Base-by-base conservation (phyloP, 2,113 vertebrate genomes). In the Podarcis muralis region DNA sequence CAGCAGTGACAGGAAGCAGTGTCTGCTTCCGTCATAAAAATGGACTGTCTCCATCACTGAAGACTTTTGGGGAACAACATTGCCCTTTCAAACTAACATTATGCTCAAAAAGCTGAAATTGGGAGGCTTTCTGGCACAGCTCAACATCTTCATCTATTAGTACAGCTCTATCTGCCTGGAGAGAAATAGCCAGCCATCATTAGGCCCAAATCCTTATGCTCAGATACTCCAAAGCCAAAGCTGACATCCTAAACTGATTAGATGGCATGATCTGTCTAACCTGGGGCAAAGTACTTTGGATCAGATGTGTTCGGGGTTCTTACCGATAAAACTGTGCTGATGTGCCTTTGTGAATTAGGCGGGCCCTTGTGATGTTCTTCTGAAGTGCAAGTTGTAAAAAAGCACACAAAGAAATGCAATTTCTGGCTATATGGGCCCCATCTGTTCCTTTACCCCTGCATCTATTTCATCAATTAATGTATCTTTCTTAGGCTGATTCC, bases 401-500 rank as follows among this genome's bases (percentile, higher is more conserved):
- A 27, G 59, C 90, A 87, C 92, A 94, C 89, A 93, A 92, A 95
- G 90, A 78, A 90, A 89, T 69, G 86, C 43, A 76, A 93, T 92
- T 94, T 87, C 90, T 90, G 92, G 91, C 94, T 94, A 87, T 65
- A 87, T 93, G 92, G 92, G 69, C 66, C 88, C 93, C 94, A 95
- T 95, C 94, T 96, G 94, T 95, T 94, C 92, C 82, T 69, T 84
- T 0, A 9, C 84, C 90, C 68, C 86, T 53, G 90, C 75, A 93
- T 95, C 95, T 95, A 95, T 95, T 95, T 93, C 93, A 95, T 95
- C 94, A 96, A 96, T 95, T 95, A 95, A 92, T 91, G 91, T 23
- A 88, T 90, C 94, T 90, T 89, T 87, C 93, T 90, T 94, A 95
- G 94, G 78, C 92, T 40, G 89, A 57, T 89, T 69, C 92, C 91